These are phyloP conservation scores for Thysanoteuthis rhombus DNA, from an alignment of 2,888 invertebrate species.

Conservation along the genomic window DNA sequence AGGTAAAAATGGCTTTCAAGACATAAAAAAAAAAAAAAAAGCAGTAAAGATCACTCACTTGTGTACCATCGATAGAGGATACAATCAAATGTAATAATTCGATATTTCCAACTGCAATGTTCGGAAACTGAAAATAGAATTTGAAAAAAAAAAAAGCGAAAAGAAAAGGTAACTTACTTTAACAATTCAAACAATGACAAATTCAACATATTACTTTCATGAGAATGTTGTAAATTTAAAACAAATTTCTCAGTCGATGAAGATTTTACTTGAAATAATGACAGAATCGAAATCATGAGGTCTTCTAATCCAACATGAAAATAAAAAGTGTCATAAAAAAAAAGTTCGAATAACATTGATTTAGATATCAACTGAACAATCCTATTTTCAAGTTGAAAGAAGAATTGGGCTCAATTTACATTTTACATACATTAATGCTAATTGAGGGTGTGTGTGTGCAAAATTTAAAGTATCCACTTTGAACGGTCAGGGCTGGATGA, in stretches of 20 bases:
- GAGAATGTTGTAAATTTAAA: neutral
- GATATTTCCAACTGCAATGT: slow-evolving; percentile 86
- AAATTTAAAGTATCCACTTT: too few relatives aligned
- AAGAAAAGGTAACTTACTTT: neutral
- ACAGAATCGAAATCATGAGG: too few relatives aligned
- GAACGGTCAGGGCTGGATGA: too few relatives aligned
- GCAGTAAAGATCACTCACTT: slow-evolving; percentile 47
- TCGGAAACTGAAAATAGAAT: slow-evolving; percentile 75
- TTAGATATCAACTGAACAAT: too few relatives aligned
- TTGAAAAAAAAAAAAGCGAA: too few relatives aligned
- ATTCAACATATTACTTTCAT: neutral
- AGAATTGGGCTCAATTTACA: too few relatives aligned
- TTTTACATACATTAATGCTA: too few relatives aligned
- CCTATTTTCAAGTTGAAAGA: too few relatives aligned
- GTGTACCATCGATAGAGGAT: slow-evolving; percentile 85
- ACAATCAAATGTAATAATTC: slow-evolving; percentile 89
- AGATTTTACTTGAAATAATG: neutral
- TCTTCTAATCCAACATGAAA: neutral
- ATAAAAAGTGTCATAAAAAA: neutral
- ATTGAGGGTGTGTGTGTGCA: too few relatives aligned
- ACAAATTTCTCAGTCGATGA: neutral
- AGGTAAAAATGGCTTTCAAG: neutral
- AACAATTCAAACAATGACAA: neutral
- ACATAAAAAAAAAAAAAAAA: neutral
- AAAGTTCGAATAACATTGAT: neutral